Evolutionary conservation across 1,140 invertebrate species (phyloP), one percentile per base, ranked within the genome.

Genomic region (Nephotettix cincticeps): DNA sequence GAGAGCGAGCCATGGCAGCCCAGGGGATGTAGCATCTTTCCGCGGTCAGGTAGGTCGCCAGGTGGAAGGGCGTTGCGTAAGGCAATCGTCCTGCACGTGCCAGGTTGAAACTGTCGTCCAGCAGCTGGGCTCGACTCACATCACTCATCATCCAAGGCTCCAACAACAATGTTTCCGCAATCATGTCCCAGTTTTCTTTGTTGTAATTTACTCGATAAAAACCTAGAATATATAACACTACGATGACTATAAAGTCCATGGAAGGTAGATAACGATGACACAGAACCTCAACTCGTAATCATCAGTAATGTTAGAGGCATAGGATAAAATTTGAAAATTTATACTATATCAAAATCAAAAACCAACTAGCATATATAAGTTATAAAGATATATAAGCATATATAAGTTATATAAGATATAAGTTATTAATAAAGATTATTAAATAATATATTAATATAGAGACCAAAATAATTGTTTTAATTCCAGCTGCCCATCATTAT

Each of bases 81-180:
- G 51, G 13, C 11, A 77, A 40, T 14, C 30, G 54, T 13, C 71
- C 69, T 11, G 84, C 85, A 72, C 88, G 85, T 0, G 89, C 91
- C 45, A 96, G 81, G 77, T 90, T 90, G 76, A 95, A 88, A 0
- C 92, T 85, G 80, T 97, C 94, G 75, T 95, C 91, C 11, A 97
- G 85, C 0, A 96, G 78, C 76, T 93, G 90, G 0, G 92, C 93
- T 47, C 91, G 84, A 69, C 91, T 91, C 0, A 91, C 81, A 4
- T 79, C 76, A 25, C 81, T 71, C 27, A 87, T 85, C 1, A 81
- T 79, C 70, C 83, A 61, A 0, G 83, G 81, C 11, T 82, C 61
- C 0, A 76, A 76, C 54, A 83, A 84, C 0, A 90, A 81, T 4
- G 83, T 83, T 3, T 83, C 74, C 21, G 84, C 85, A 0, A 93